A percentile compares a stretch with the other conserved stretches of the same genome.
Conservation (phyloP, 1,140 invertebrate species). For the Halictus rubicundus region DNA sequence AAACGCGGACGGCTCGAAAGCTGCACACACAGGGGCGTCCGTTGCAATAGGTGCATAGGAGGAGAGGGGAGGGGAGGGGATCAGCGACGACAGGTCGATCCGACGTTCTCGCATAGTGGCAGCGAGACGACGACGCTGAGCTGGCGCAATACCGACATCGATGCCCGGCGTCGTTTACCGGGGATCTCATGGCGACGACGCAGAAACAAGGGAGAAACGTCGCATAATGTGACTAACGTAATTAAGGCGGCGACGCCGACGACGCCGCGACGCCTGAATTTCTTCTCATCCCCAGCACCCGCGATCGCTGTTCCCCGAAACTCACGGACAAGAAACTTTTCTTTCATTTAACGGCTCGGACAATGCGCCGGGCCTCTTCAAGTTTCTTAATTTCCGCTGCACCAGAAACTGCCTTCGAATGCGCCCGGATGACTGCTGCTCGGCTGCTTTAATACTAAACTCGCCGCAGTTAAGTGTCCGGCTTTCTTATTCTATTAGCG, state of each 20-base stretch:
- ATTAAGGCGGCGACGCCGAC: constrained; percentile 43
- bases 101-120: constrained; percentile 33
- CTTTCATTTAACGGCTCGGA: neutral
- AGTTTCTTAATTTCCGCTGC: no score
- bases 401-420: no score
- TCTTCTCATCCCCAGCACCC: no score
- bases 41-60: neutral
- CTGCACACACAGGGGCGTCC: neutral
- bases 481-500: no score
- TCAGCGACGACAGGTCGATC: constrained; percentile 54
- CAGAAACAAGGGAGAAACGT: constrained; percentile 57
- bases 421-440: no score
- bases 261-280: constrained; percentile 6
- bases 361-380: neutral
- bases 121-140: constrained; percentile 20
- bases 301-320: constrained; percentile 1
- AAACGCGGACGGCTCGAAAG: constrained; percentile 39
- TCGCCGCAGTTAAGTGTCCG: no score
- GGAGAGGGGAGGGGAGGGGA: constrained; percentile 1
- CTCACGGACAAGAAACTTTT: neutral
- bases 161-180: constrained; percentile 53
- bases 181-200: constrained; percentile 51
- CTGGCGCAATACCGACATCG: constrained; percentile 55
- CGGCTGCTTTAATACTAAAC: no score
- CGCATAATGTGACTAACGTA: constrained; percentile 63